Base-by-base conservation (phyloP, 2,113 vertebrate genomes). In the Heteronetta atricapilla region DNA sequence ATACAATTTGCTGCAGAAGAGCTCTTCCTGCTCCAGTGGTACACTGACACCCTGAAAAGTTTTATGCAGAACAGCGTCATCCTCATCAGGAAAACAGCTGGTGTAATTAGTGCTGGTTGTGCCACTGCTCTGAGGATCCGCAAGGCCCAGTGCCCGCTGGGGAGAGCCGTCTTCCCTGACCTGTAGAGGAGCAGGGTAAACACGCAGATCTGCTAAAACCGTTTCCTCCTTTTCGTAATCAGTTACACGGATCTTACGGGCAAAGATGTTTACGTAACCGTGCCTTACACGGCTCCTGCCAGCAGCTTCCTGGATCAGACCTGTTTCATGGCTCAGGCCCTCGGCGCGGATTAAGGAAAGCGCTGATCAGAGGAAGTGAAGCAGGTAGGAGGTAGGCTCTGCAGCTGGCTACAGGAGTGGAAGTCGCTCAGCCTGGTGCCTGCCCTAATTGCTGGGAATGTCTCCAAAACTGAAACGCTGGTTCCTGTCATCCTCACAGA, bases 241-340 rank as follows among this genome's bases (percentile, higher is more conserved):
- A 68, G 58, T 84, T 63, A 38, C 50, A 26, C 40, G 14, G 74
- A n/a, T 74, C 84, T 95, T 50, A 59, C 66, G 25, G 76, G 85
- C 74, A 88, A 93, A 94, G 95, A 67, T 70, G 63, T 82, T 96
- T 94, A 92, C 25, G 7, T 95, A 95, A 92, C 58, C 26, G 7
- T 28, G 62, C 56, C 44, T 34, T 14, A 12, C 23, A 3, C 2
- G 3, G 73, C 69, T 78, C 74, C 62, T 62, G 87, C 60, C 76
- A 62, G 50, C 75, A 46, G 56, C 66, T 34, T 21, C 62, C 81
- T 14, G 85, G 87, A 18, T 70, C 89, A 33, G 67, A 33, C 19
- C 34, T 38, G 20, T 48, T 42, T 14, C 42, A 1, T 44, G 16
- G 73, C 40, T 19, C 46, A 1, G 52, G 76, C 56, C 21, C 42